phyloP scores from a whole-genome alignment of 2,888 invertebrate species.

The Drosophila meridiana region DNA sequence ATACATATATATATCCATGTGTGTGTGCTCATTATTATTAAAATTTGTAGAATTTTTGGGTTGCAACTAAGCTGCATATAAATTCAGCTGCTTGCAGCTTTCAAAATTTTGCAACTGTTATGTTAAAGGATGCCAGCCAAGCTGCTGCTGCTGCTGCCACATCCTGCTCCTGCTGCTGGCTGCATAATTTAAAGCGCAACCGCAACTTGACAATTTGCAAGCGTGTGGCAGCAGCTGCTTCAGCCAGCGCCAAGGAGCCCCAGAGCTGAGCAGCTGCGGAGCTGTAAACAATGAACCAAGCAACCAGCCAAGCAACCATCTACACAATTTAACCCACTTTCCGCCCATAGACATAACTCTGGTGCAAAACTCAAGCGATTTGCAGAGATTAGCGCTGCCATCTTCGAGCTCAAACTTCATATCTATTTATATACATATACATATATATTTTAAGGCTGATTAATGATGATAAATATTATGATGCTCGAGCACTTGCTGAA shows the following conservation, averaged over 20 bases:
- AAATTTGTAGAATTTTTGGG: slow-evolving; percentile 80
- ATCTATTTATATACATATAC: not conserved
- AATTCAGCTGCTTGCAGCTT: slow-evolving; percentile 69
- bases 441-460: slow-evolving; percentile 23
- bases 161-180: slow-evolving; percentile 11
- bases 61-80: slow-evolving; percentile 80
- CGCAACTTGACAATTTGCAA: slow-evolving; percentile 79
- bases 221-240: slow-evolving; percentile 58
- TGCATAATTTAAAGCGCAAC: slow-evolving; percentile 80
- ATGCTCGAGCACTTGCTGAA: not conserved
- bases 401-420: slow-evolving; percentile 32
- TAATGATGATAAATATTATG: slow-evolving; percentile 30
- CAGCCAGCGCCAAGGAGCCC: slow-evolving; percentile 13
- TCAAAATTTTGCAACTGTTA: slow-evolving; percentile 53
- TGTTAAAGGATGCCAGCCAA: slow-evolving; percentile 54
- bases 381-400: slow-evolving; percentile 58
- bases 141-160: slow-evolving; percentile 23
- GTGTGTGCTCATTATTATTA: slow-evolving; percentile 71
- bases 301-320: not conserved
- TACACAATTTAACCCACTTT: slow-evolving; percentile 53
- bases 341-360: slow-evolving; percentile 56
- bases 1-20: slow-evolving; percentile 7
- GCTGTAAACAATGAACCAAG: slow-evolving; percentile 42
- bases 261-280: slow-evolving; percentile 9
- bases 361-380: slow-evolving; percentile 51